Conservation (phyloP, 2,113 vertebrate species). For the Pterophyllum scalare region DNA sequence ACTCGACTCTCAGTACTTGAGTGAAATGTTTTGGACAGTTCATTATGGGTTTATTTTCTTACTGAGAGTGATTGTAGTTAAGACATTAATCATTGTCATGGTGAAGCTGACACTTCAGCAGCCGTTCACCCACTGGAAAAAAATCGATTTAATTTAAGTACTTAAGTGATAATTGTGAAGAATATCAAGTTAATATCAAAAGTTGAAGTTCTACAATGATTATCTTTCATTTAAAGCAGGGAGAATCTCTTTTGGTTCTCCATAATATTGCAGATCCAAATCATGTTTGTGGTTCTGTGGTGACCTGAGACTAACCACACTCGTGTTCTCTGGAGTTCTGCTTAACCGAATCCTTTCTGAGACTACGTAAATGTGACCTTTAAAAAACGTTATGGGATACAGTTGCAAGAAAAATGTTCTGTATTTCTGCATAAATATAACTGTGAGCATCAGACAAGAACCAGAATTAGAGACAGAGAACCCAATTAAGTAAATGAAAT, state of each 20-base stretch:
- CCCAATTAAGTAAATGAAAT: not conserved
- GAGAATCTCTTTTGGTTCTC: not conserved
- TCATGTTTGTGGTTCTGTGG: not conserved
- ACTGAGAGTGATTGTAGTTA: not conserved
- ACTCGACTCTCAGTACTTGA: not conserved
- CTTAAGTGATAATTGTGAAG: not conserved
- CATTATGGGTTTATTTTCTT: not conserved
- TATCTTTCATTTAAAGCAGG: no score
- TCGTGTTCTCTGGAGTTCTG: not conserved
- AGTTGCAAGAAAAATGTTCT: not conserved
- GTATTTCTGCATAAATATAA: not conserved
- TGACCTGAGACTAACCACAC: not conserved
- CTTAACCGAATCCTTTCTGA: not conserved
- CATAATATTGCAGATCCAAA: not conserved
- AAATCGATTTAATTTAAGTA: not conserved
- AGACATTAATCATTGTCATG: conserved; percentile 20
- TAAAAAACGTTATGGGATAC: not conserved
- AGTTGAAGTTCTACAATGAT: not conserved
- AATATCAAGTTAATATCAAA: not conserved
- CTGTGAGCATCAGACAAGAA: not conserved
- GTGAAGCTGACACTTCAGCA: not conserved
- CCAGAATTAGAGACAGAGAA: not conserved
- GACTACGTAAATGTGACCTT: conserved; percentile 2
- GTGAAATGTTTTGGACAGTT: conserved; percentile 14
- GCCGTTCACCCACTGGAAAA: not conserved